Conservation (phyloP, 2,113 vertebrate genomes). For the Oenanthe melanoleuca region DNA sequence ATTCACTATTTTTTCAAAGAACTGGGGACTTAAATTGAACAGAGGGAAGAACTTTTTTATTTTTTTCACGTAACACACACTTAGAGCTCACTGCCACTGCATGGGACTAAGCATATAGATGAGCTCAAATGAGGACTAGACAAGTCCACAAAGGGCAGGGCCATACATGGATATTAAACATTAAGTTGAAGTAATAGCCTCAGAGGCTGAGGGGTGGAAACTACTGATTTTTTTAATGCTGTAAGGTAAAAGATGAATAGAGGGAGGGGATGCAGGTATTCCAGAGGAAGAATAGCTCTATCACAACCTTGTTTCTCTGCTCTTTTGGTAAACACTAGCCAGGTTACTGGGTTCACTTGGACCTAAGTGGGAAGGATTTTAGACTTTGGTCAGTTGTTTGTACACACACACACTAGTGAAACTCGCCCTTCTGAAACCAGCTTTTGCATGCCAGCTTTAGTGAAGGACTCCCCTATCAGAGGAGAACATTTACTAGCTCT, state of each 20-base stretch:
- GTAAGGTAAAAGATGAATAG: background rate
- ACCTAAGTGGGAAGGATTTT: background rate
- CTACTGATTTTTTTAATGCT: background rate
- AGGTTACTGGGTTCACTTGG: background rate
- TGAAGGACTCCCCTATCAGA: background rate
- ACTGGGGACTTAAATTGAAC: background rate
- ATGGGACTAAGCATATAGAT: background rate
- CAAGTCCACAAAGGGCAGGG: background rate
- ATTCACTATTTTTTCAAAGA: background rate
- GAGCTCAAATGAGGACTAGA: background rate
- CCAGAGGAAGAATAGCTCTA: background rate
- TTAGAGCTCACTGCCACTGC: background rate
- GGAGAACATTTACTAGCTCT: background rate
- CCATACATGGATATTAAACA: background rate
- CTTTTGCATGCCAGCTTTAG: background rate
- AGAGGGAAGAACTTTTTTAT: background rate
- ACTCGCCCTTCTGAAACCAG: background rate
- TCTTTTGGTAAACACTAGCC: background rate
- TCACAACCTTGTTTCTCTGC: background rate
- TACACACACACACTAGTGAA: background rate
- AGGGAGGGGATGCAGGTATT: accelerated
- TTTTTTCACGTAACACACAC: background rate
- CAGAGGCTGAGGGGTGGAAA: background rate
- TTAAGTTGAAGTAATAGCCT: background rate
- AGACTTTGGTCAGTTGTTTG: background rate